Evolutionary conservation across 1,140 invertebrate genomes (phyloP).

Genomic region (Mercenaria mercenaria): DNA sequence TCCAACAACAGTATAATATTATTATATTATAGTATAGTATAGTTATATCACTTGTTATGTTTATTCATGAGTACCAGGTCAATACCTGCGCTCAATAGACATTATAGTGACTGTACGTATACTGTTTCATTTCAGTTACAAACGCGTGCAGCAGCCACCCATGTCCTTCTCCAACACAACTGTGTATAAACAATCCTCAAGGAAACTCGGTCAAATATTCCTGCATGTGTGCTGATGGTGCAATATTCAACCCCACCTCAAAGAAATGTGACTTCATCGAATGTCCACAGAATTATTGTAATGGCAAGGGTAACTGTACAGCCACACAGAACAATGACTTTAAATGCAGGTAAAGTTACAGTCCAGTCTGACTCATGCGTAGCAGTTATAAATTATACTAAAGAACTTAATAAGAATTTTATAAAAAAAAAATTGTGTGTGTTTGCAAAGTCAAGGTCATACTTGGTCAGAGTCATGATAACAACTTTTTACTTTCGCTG

Average conservation of each 20-base stretch:
- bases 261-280: constrained; percentile 85
- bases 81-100: too few relatives aligned
- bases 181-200: constrained; percentile 73
- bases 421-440: too few relatives aligned
- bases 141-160: constrained; percentile 84
- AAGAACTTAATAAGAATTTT: too few relatives aligned
- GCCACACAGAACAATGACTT: constrained; percentile 68
- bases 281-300: constrained; percentile 87
- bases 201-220: constrained; percentile 68
- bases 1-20: too few relatives aligned
- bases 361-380: too few relatives aligned
- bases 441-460: too few relatives aligned
- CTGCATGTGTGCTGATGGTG: constrained; percentile 90
- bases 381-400: background rate
- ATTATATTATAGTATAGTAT: too few relatives aligned
- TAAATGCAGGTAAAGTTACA: constrained; percentile 84
- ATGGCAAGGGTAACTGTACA: constrained; percentile 89
- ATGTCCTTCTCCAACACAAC: constrained; percentile 61
- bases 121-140: constrained; percentile 80
- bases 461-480: too few relatives aligned
- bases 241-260: constrained; percentile 62
- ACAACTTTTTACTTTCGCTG: too few relatives aligned
- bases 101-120: too few relatives aligned
- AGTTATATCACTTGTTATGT: too few relatives aligned
- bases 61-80: too few relatives aligned